Conservation (phyloP, 2,797 vertebrate species). For the Craterocephalus amniculus region DNA sequence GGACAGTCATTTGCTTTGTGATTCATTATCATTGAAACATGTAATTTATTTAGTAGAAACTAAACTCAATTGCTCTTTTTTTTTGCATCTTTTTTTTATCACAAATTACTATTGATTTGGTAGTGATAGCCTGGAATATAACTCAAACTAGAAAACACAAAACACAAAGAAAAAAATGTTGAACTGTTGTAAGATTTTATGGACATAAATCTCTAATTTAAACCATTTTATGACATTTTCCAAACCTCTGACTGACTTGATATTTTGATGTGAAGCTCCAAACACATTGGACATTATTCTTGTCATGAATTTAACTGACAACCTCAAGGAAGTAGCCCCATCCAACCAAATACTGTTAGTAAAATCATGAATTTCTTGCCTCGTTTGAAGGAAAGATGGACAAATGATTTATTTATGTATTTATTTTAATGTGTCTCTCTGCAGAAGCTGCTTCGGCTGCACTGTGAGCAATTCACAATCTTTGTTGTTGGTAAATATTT, state of each 20-base stretch:
- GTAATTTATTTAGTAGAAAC: no score
- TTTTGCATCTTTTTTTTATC: no score
- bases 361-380: not conserved
- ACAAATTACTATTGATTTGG: no score
- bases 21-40: no score
- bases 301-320: conserved; percentile 13
- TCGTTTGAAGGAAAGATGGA: not conserved
- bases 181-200: no score
- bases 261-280: not conserved
- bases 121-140: no score
- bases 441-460: conserved; percentile 10
- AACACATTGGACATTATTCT: not conserved
- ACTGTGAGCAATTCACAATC: conserved; percentile 17
- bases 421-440: conserved; percentile 19
- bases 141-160: no score
- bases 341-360: conserved; percentile 13
- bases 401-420: conserved; percentile 1
- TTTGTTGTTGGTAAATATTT: conserved; percentile 46
- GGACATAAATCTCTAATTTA: no score
- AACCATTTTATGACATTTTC: no score
- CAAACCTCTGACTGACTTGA: not conserved
- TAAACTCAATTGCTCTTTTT: no score
- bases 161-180: no score
- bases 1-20: no score
- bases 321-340: conserved; percentile 4